Base-by-base conservation (phyloP, 1,140 invertebrate genomes). In the Odontomachus brunneus region DNA sequence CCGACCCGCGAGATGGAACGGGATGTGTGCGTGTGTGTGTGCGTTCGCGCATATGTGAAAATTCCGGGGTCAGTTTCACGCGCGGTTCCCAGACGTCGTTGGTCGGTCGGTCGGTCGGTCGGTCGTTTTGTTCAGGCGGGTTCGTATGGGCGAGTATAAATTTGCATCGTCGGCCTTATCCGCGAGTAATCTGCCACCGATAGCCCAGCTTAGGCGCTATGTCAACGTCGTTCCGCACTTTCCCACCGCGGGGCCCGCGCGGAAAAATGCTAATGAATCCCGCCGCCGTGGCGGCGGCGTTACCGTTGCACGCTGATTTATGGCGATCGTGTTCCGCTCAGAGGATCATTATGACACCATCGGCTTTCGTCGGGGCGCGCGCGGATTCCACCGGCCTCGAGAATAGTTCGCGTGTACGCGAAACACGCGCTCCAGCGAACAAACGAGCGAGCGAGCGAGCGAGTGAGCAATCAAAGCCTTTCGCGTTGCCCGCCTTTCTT, bases 291-390 rank as follows among this genome's bases (percentile, higher is more conserved):
- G 29, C 22, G 19, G 0, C 71, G 38, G n/a, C 55, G 67, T 87
- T 86, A 74, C 67, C 81, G 85, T 7, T 11, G 82, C 83, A 72
- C 57, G 57, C 55, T 87, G 86, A 88, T 87, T 88, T 88, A 88
- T 88, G 69, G 85, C 69, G 86, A 84, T 75, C 82, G 85, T 88
- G 85, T 87, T 75, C 69, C 85, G 82, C 81, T 86, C 81, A 78
- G 67, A 55, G 82, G 85, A 84, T 88, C 85, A 84, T 88, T 88
- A 88, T 84, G 86, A 88, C 85, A 88, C 86, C 83, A 81, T 87
- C 75, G 53, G 82, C 86, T 88, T 75, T 88, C 86, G 82, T 88
- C 85, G 84, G 33, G 17, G 29, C 60, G 59, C 26, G 7, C 15
- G 75, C 53, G 74, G 63, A 88, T 88, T 87, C 85, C 76, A 51